Evolutionary conservation across 2,888 invertebrate genomes (phyloP).

Genomic region (Tromatobia lineatoria): DNA sequence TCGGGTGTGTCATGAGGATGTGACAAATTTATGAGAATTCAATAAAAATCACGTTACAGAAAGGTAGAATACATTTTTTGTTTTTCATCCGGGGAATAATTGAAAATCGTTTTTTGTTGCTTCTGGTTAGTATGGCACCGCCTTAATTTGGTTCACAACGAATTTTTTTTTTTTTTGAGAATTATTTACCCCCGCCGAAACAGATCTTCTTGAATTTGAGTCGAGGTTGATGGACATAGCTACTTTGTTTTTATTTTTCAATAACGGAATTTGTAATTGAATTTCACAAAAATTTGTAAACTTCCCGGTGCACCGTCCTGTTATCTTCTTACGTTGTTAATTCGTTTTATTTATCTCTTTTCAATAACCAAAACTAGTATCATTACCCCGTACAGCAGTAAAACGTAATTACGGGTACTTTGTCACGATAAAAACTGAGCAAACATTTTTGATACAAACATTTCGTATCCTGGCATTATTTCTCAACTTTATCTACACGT

Average conservation of each 20-base stretch:
- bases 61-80: background rate
- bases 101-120: too few relatives aligned
- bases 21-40: background rate
- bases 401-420: slow-evolving; percentile 35
- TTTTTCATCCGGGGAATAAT: too few relatives aligned
- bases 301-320: background rate
- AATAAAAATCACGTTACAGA: background rate
- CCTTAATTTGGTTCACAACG: too few relatives aligned
- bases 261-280: slow-evolving; percentile 2
- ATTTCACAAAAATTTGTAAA: background rate
- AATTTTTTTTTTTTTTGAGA: too few relatives aligned
- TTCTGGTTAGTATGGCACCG: too few relatives aligned
- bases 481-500: slow-evolving; percentile 50
- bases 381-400: slow-evolving; percentile 23
- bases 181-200: too few relatives aligned
- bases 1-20: background rate
- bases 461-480: slow-evolving; percentile 41
- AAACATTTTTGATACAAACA: slow-evolving; percentile 46
- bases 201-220: too few relatives aligned
- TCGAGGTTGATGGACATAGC: too few relatives aligned
- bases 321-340: background rate
- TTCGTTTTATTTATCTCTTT: slow-evolving; percentile 16
- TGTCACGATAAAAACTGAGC: slow-evolving; percentile 46
- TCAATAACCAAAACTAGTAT: slow-evolving; percentile 44
- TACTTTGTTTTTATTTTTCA: background rate